Conservation (phyloP, 2,888 invertebrate species). For the Arctia plantaginis region DNA sequence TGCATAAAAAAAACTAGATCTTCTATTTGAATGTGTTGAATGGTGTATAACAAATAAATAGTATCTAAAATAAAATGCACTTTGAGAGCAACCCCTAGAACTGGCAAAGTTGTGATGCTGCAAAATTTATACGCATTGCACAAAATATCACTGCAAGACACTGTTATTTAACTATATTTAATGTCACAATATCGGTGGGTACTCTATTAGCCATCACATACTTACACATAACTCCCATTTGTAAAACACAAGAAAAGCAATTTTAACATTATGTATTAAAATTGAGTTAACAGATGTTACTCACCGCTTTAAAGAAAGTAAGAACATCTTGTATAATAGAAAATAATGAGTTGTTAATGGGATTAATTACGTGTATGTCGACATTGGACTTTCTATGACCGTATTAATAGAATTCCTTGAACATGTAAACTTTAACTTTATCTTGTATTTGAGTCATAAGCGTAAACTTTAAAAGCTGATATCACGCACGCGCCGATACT, state of each 20-base stretch:
- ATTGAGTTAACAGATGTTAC: neutral
- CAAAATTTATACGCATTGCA: neutral
- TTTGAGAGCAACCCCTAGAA: neutral
- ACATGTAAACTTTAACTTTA: neutral
- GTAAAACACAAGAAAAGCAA: neutral
- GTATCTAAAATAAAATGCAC: neutral
- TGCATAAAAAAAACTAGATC: neutral
- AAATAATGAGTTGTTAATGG: neutral
- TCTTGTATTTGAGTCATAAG: neutral
- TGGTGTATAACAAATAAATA: neutral
- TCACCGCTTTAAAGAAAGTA: neutral
- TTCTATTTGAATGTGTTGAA: neutral
- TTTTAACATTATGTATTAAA: neutral
- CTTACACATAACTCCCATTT: neutral
- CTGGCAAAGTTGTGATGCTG: neutral
- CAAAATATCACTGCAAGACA: neutral
- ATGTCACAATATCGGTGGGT: neutral
- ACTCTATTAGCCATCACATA: neutral
- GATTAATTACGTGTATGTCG: neutral
- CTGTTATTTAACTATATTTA: neutral
- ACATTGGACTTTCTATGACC: neutral
- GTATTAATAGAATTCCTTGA: neutral
- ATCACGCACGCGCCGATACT: neutral
- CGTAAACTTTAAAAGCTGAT: neutral
- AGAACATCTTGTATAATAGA: neutral